A percentile compares a stretch with the other conserved stretches of the same genome.
These are phyloP conservation scores for Hyperopisus bebe DNA, from an alignment of 2,113 vertebrate species.

Conservation along the genomic window DNA sequence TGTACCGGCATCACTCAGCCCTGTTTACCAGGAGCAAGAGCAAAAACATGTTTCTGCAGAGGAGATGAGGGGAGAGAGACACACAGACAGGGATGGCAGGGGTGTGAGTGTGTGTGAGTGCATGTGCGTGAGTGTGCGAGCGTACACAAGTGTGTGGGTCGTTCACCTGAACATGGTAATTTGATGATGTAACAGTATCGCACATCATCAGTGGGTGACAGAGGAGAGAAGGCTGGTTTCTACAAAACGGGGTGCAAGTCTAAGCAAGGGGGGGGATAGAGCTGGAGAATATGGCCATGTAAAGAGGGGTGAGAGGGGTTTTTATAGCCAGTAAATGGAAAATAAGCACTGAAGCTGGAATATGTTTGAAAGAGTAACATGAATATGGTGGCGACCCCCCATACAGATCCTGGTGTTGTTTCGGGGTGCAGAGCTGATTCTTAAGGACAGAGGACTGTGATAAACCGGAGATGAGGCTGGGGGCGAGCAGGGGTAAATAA, in stretches of 20 bases:
- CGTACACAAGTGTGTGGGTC: background rate
- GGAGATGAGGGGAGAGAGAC: background rate
- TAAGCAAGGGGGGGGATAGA: background rate
- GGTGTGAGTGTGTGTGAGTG: background rate
- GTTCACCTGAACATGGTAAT: background rate
- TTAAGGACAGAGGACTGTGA: background rate
- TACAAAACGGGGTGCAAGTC: background rate
- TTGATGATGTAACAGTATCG: background rate
- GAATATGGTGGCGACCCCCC: background rate
- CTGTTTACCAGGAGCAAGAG: background rate
- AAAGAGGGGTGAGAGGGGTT: background rate
- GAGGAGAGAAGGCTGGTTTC: background rate
- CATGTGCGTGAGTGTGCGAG: background rate
- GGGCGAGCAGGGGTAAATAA: background rate
- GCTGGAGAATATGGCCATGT: background rate
- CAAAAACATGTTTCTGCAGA: background rate
- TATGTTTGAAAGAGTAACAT: background rate
- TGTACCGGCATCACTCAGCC: background rate
- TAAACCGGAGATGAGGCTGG: background rate
- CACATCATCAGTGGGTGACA: background rate
- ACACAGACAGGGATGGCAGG: background rate
- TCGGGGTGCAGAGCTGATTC: background rate
- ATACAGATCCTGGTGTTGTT: background rate
- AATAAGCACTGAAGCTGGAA: background rate
- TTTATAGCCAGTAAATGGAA: background rate